Evolutionary conservation across 2,113 vertebrate species (phyloP).

Genomic region (Antigone vipio): DNA sequence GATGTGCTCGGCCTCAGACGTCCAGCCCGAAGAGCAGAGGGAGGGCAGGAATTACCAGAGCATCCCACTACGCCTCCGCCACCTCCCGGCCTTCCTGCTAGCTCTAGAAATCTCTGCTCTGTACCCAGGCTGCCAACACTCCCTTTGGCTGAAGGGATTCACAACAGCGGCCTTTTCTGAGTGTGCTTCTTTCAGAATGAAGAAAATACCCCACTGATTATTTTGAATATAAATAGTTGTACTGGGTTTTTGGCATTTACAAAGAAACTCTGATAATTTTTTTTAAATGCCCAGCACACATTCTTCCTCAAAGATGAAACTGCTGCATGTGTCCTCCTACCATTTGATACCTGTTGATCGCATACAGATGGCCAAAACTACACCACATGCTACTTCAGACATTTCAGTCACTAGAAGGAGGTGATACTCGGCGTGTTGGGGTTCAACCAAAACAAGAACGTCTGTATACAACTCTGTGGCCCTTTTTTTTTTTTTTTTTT

Average conservation of each 20-base stretch:
- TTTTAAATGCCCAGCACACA: not conserved
- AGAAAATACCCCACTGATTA: not conserved
- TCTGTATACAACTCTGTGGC: not conserved
- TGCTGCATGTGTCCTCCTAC: not conserved
- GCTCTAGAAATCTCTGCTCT: not conserved
- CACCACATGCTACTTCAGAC: too few relatives aligned
- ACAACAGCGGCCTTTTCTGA: not conserved
- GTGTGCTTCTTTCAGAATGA: not conserved
- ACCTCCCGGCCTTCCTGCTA: not conserved
- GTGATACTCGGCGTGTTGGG: not conserved
- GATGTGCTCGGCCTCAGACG: too few relatives aligned
- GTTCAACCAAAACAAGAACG: not conserved
- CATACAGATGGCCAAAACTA: too few relatives aligned
- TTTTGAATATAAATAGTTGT: not conserved
- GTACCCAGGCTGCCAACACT: not conserved
- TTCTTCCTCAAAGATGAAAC: not conserved
- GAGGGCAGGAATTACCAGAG: not conserved
- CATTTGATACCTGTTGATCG: not conserved
- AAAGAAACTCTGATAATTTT: not conserved
- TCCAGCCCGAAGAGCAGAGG: too few relatives aligned
- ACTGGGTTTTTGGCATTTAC: not conserved
- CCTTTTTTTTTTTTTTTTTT: not conserved
- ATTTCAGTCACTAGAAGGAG: not conserved
- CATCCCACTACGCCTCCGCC: not conserved
- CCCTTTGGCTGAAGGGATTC: not conserved